phyloP scores from a whole-genome alignment of 2,888 invertebrate species.

The Anticlea derivata region DNA sequence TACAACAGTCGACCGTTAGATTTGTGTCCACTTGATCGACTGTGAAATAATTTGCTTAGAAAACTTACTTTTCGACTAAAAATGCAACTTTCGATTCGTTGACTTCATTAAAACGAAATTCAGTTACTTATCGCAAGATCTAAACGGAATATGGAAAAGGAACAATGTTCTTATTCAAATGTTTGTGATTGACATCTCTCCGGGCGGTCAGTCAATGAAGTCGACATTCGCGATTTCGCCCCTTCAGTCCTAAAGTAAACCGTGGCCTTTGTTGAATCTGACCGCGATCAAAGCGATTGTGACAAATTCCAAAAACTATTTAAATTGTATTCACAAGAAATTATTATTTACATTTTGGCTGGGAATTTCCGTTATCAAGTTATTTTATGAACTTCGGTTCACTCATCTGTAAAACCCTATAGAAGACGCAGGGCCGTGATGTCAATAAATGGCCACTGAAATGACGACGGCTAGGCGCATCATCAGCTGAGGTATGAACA shows the following conservation, averaged over 20 bases:
- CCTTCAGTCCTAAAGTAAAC: conserved; percentile 52
- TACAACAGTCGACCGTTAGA: conserved; percentile 61
- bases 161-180: conserved; percentile 79
- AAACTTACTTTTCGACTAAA: conserved; percentile 59
- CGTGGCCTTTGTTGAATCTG: conserved; percentile 64
- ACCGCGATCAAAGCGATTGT: conserved; percentile 72
- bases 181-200: conserved; percentile 79
- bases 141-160: conserved; percentile 68
- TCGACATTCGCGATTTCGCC: conserved; percentile 49
- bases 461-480: too few relatives aligned
- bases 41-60: conserved; percentile 50
- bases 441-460: background rate
- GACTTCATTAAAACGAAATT: conserved; percentile 67
- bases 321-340: conserved; percentile 60
- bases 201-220: conserved; percentile 66
- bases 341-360: conserved; percentile 52
- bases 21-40: conserved; percentile 63
- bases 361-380: conserved; percentile 65
- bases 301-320: conserved; percentile 70
- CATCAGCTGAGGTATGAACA: background rate
- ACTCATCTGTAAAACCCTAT: conserved; percentile 7
- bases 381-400: conserved; percentile 32
- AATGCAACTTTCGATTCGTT: conserved; percentile 68
- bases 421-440: background rate
- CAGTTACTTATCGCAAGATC: conserved; percentile 75